Percentiles rank a stretch among this genome's conserved stretches.
phyloP scores from a whole-genome alignment of 2,888 invertebrate species.

The Terebella lapidaria region DNA sequence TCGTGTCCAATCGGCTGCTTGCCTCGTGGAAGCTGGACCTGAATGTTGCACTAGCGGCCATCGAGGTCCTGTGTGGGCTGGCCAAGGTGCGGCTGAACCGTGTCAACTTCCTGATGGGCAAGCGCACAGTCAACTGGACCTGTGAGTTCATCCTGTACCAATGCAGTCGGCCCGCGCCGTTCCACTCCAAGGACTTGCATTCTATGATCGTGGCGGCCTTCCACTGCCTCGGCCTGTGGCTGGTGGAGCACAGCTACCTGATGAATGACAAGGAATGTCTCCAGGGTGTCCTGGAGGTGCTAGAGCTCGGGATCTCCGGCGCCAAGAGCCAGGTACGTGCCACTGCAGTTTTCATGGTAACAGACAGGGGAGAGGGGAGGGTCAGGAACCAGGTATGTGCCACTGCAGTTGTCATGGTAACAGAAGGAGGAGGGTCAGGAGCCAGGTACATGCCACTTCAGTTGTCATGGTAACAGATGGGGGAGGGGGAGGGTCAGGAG shows the following conservation, averaged over 20 bases:
- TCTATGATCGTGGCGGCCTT: constrained; percentile 75
- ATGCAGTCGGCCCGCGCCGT: constrained; percentile 88
- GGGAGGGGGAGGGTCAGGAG: too few relatives aligned
- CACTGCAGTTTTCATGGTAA: too few relatives aligned
- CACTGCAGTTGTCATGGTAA: too few relatives aligned
- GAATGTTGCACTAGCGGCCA: constrained; percentile 85
- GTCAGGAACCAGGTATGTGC: too few relatives aligned
- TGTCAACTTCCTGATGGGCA: constrained; percentile 47
- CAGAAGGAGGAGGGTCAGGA: too few relatives aligned
- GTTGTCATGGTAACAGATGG: too few relatives aligned
- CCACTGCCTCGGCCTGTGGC: constrained; percentile 68
- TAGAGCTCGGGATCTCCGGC: constrained; percentile 95
- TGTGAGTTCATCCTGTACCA: constrained; percentile 96
- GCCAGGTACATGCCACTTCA: too few relatives aligned
- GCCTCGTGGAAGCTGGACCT: constrained; percentile 94
- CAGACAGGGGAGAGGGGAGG: too few relatives aligned
- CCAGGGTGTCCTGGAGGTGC: constrained; percentile 88
- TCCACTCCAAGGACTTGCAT: constrained; percentile 84
- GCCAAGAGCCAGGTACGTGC: constrained; percentile 66
- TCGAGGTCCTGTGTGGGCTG: constrained; percentile 84
- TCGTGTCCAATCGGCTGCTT: constrained; percentile 90
- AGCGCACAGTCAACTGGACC: constrained; percentile 78
- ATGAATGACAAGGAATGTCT: constrained; percentile 88
- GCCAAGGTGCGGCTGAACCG: constrained; percentile 51
- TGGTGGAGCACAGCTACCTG: constrained; percentile 82